Base-by-base conservation (phyloP, 2,888 invertebrate species). In the Hofmannophila pseudospretella region DNA sequence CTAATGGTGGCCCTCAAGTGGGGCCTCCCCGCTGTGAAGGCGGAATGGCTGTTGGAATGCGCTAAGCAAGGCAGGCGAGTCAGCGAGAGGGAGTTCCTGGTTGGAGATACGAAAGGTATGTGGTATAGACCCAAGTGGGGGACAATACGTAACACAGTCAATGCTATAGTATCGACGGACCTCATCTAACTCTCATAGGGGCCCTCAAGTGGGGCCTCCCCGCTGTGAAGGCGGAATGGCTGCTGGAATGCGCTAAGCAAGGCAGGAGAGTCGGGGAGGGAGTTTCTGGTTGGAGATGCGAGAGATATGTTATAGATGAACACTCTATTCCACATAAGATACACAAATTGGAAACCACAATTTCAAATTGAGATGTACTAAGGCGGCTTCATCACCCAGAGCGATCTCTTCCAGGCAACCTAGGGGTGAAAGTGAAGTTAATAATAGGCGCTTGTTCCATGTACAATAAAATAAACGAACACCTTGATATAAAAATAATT, bases 141-240 rank as follows among this genome's bases (percentile, higher is more conserved):
- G n/a, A n/a, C n/a, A n/a, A n/a, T n/a, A n/a, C 72, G 85, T 3
- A 77, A 69, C 50, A 84, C 82, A 1, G 65, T 73, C 0, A 72
- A 58, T 29, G 84, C 92, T 0, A 51, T 86, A 0, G 92, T 91
- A 0, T 94, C 92, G 0, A 97, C 97, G 0, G 94, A 98, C 68
- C 82, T 98, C 0, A 81, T 98, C 3, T 94, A 94, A 46, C 91
- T 92, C 4, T 82, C 86, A 82, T 85, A 27, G 96, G 96, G 0
- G 94, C 95, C 0, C 57, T 93, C 0, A 95, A 94, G 67, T 98
- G 97, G 98, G 89, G 90, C 7, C 79, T 96, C 39, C 96, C 96
- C 0, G 94, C 94, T 1, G 92, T 97, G 0, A 89, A 73, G 0
- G 91, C 92, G 7, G 79, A 90, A 7, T 97, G 97, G 97, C 66